Conservation (phyloP, 2,888 invertebrate genomes). For the Meandrusa payeni region DNA sequence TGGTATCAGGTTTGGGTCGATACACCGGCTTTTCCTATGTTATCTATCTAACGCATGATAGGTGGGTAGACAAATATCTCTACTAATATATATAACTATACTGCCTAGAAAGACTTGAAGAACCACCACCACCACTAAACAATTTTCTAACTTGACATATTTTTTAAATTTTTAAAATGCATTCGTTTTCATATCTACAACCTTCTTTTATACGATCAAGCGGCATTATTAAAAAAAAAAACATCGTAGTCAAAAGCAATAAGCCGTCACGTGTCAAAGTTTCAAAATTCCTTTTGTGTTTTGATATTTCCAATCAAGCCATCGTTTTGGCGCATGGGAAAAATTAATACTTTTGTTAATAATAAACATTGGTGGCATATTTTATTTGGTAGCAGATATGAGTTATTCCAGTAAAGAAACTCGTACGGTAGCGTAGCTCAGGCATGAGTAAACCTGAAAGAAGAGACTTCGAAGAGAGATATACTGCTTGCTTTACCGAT, state of each 20-base stretch:
- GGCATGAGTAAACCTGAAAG: conserved; percentile 51
- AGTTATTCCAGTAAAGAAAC: background rate
- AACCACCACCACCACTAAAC: too few relatives aligned
- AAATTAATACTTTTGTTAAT: conserved; percentile 3
- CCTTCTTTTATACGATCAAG: conserved; percentile 5
- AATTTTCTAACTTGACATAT: too few relatives aligned
- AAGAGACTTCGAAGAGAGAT: conserved; percentile 65
- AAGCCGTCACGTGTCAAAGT: conserved; percentile 18
- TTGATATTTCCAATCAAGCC: conserved; percentile 7
- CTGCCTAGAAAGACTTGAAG: too few relatives aligned
- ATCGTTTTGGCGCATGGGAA: background rate
- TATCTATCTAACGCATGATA: too few relatives aligned
- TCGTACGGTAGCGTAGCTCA: conserved; percentile 36
- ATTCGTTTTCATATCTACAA: too few relatives aligned
- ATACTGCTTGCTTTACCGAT: conserved; percentile 65
- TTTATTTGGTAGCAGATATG: conserved; percentile 15
- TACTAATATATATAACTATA: too few relatives aligned
- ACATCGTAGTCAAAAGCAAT: conserved; percentile 2
- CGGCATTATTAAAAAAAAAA: too few relatives aligned
- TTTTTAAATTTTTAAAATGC: too few relatives aligned
- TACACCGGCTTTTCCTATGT: too few relatives aligned
- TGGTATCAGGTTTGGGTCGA: too few relatives aligned
- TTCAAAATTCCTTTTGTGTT: conserved; percentile 24
- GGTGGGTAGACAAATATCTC: too few relatives aligned
- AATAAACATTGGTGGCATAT: conserved; percentile 10